phyloP scores from a whole-genome alignment of 2,888 invertebrate genomes.

The Axea sp. region DNA sequence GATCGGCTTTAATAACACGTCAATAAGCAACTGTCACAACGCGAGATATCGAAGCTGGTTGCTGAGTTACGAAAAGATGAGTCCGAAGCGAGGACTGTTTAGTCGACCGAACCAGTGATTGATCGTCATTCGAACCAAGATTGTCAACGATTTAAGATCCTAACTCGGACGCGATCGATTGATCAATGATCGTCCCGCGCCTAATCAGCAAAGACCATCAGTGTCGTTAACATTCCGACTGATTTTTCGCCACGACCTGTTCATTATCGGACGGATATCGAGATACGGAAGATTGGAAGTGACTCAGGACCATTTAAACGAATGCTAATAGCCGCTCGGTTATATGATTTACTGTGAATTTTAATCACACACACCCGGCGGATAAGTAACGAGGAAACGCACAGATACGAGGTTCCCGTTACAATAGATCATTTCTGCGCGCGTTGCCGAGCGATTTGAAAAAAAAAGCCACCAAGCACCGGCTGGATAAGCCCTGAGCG shows the following conservation, averaged over 20 bases:
- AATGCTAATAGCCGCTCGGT: constrained; percentile 46
- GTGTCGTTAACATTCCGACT: constrained; percentile 48
- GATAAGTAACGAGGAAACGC: constrained; percentile 54
- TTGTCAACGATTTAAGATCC: constrained; percentile 26
- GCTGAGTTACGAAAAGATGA: too few species aligned
- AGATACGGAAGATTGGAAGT: constrained; percentile 54
- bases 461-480: constrained; percentile 34
- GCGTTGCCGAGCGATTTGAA: constrained; percentile 42
- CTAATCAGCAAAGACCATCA: constrained; percentile 32
- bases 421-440: constrained; percentile 55
- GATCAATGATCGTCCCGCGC: constrained; percentile 17
- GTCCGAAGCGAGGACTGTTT: too few species aligned
- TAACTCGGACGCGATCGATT: constrained; percentile 16
- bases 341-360: constrained; percentile 57
- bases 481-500: constrained; percentile 37
- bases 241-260: constrained; percentile 44
- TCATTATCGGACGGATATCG: constrained; percentile 51
- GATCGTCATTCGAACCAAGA: constrained; percentile 1
- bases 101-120: background rate
- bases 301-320: constrained; percentile 46
- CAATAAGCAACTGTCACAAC: background rate
- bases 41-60: background rate
- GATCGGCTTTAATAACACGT: background rate
- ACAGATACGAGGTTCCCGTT: constrained; percentile 49
- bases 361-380: constrained; percentile 60